Percentiles rank a stretch among this genome's conserved stretches.
Evolutionary conservation across 2,113 vertebrate genomes (phyloP).

Genomic region (Trichomycterus rosablanca): DNA sequence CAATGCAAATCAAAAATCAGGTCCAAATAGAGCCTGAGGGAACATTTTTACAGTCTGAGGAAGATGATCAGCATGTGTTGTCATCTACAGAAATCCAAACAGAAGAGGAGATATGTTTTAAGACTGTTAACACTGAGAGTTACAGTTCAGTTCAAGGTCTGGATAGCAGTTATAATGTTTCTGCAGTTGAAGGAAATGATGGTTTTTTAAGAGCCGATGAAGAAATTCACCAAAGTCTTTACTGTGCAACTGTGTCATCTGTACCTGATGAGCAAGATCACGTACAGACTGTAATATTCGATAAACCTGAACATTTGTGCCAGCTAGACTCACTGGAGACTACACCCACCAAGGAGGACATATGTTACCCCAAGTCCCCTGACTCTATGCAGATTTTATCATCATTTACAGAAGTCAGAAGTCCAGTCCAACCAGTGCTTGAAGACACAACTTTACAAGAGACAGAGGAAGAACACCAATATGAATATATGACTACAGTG

Average conservation of each 20-base stretch:
- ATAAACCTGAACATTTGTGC: conserved; percentile 62
- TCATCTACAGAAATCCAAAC: too few species aligned
- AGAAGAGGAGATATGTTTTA: too few species aligned
- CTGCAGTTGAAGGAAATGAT: background rate
- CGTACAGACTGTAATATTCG: conserved; percentile 66
- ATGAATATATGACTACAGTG: background rate
- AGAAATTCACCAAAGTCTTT: conserved; percentile 7
- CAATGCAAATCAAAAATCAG: background rate
- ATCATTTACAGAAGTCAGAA: background rate
- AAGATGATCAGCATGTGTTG: too few species aligned
- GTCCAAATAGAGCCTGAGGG: background rate
- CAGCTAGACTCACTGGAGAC: conserved; percentile 81
- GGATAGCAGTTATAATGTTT: background rate
- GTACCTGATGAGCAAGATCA: conserved; percentile 67
- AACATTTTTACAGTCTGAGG: background rate
- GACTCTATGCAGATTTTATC: conserved; percentile 72
- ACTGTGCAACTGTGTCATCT: conserved; percentile 47
- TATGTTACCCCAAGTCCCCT: conserved; percentile 84
- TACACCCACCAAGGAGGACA: conserved; percentile 83
- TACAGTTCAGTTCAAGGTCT: background rate
- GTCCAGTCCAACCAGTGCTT: background rate
- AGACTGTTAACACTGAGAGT: background rate
- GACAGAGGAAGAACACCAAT: background rate
- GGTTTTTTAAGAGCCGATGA: background rate
- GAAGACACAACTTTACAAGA: background rate